Evolutionary conservation across 2,888 invertebrate species (phyloP).

Genomic region (Sturmia bella): DNA sequence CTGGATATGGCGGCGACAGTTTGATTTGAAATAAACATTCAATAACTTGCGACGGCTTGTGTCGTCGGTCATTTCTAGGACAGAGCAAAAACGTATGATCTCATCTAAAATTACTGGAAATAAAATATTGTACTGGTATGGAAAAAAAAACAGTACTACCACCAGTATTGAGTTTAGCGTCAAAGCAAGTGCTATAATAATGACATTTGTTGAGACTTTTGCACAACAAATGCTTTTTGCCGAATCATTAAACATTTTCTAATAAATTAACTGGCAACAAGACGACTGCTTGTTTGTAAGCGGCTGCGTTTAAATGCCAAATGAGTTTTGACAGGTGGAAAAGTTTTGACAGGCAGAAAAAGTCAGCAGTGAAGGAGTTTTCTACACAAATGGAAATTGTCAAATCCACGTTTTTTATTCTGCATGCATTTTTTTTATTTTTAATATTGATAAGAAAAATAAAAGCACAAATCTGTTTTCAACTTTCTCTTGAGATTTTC

Average conservation of each 20-base stretch:
- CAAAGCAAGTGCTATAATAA: constrained; percentile 26
- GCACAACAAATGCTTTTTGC: constrained; percentile 7
- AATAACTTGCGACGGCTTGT: constrained; percentile 22
- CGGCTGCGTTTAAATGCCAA: too few relatives aligned
- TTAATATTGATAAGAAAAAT: too few relatives aligned
- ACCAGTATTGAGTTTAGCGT: constrained; percentile 11
- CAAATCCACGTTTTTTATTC: neutral
- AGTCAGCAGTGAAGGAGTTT: too few relatives aligned
- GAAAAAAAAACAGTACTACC: constrained; percentile 28
- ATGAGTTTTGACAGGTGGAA: too few relatives aligned
- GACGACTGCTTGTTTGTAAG: too few relatives aligned
- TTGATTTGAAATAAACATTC: constrained; percentile 35
- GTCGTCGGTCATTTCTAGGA: constrained; percentile 52
- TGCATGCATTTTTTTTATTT: too few relatives aligned
- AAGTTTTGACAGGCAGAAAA: too few relatives aligned
- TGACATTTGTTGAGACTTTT: neutral
- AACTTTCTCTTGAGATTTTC: neutral
- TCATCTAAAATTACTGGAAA: constrained; percentile 52
- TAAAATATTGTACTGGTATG: constrained; percentile 35
- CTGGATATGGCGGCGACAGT: constrained; percentile 47
- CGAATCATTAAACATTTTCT: neutral
- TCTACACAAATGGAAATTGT: too few relatives aligned
- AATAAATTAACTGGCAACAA: too few relatives aligned
- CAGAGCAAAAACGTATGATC: constrained; percentile 39
- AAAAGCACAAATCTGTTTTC: constrained; percentile 8